Base-by-base conservation (phyloP, 2,113 vertebrate species). In the Melanostigma gelatinosum region DNA sequence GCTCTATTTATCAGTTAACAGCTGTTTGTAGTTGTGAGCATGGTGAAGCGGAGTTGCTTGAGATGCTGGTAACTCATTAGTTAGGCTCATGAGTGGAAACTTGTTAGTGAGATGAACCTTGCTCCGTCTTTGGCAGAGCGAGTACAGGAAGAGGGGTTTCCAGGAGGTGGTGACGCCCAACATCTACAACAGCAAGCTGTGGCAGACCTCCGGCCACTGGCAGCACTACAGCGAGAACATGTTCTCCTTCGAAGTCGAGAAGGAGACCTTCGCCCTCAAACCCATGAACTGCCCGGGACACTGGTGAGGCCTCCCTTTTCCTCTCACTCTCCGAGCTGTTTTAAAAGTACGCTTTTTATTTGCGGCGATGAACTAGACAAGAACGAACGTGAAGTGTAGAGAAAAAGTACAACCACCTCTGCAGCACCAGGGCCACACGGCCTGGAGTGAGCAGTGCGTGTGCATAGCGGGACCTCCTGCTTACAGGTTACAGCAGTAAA, bases 271-370 rank as follows among this genome's bases (percentile, higher is more conserved):
- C 48, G 98, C 98, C 68, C 95, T 99, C 63, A 99, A 99, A 72
- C 98, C 98, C 24, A 99, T 99, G 98, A 99, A 99, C 91, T 99
- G 98, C 87, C 98, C 98, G 0, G 98, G 98, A 89, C 98, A 99
- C 87, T 99, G 98, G 98, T 99, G 96, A 80, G 29, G 29, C 29
- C 29, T 32, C 29, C 29, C 29, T 32, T 3, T 32, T 32, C 29
- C 29, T 32, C 29, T 32, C 29, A 3, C 29, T 32, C 29, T 3
- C 29, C 29, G 29, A 32, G 29, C 29, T 32, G 29, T 32, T 32
- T 32, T 32, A 32, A 32, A 32, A 32, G 29, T 32, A 32, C 29
- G 2, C 29, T 32, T 32, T 32, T 32, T 32, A 32, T 44, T 8
- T 8, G 40, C 40, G 9, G 40, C 40, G 40, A 10, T 7, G 7